These are phyloP conservation scores for Lates calcarifer DNA, from an alignment of 2,113 vertebrate species.

Conservation along the genomic window DNA sequence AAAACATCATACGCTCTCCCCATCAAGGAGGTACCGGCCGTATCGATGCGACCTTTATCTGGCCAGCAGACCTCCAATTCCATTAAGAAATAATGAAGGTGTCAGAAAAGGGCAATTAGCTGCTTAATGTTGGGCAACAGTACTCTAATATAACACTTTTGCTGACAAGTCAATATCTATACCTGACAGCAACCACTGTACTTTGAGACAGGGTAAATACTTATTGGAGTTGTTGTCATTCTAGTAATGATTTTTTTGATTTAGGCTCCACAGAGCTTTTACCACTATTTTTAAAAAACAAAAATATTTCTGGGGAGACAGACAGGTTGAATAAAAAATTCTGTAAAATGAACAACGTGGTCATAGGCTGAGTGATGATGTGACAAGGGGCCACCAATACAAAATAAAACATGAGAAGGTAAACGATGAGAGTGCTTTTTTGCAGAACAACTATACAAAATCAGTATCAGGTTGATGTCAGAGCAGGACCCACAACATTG, in stretches of 20 bases:
- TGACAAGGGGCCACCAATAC: slow-evolving; percentile 1
- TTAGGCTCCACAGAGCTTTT: not conserved
- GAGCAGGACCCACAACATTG: not conserved
- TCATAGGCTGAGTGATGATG: slow-evolving; percentile 20
- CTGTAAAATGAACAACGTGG: not conserved
- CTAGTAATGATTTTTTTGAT: slow-evolving; percentile 28
- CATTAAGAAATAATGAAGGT: slow-evolving; percentile 83
- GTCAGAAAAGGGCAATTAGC: slow-evolving; percentile 84
- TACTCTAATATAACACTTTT: slow-evolving; percentile 74
- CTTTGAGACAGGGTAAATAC: slow-evolving; percentile 14
- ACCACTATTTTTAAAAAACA: slow-evolving; percentile 14
- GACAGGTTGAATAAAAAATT: not conserved
- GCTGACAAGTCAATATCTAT: slow-evolving; percentile 77
- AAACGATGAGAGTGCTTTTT: not conserved
- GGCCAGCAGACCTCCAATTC: slow-evolving; percentile 73
- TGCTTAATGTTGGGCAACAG: slow-evolving; percentile 80
- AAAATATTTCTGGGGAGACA: not conserved
- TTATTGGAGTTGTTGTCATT: slow-evolving; percentile 31
- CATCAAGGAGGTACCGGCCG: slow-evolving; percentile 49
- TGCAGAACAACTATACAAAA: slow-evolving; percentile 27
- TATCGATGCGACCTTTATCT: slow-evolving; percentile 81
- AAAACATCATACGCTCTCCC: slow-evolving; percentile 52
- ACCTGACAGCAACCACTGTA: slow-evolving; percentile 34
- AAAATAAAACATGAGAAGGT: slow-evolving; percentile 11
- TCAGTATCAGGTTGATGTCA: slow-evolving; percentile 25